A percentile compares a stretch with the other conserved stretches of the same genome.
Evolutionary conservation across 2,113 vertebrate genomes (phyloP).

Genomic region (Peromyscus polionotus): DNA sequence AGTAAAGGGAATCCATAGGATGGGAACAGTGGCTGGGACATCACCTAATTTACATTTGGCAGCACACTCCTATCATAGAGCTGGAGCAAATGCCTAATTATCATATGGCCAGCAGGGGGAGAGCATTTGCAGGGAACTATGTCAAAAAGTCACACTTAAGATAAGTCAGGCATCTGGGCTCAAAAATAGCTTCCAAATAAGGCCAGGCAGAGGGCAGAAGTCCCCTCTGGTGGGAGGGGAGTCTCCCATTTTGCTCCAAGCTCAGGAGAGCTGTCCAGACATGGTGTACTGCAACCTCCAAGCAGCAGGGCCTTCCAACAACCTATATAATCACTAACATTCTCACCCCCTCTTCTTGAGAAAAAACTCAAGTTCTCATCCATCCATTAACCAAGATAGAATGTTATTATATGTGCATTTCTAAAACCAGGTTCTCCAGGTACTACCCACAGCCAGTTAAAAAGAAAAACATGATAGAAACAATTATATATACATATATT

Average conservation of each 20-base stretch:
- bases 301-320: no score
- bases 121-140: no score
- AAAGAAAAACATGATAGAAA: not conserved
- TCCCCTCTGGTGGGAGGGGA: no score
- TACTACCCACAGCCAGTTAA: not conserved
- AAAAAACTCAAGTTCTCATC: not conserved
- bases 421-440: not conserved
- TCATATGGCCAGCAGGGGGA: no score
- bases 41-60: not conserved
- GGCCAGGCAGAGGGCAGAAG: no score
- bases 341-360: not conserved
- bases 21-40: not conserved
- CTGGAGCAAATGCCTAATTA: not conserved
- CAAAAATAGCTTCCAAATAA: no score
- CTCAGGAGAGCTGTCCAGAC: no score
- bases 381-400: not conserved
- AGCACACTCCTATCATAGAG: not conserved
- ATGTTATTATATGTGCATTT: not conserved
- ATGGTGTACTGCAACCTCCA: no score
- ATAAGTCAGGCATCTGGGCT: no score
- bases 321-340: not conserved
- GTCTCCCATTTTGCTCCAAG: no score
- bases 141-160: no score
- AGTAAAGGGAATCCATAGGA: not conserved
- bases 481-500: not conserved